Base-by-base conservation (phyloP, 2,888 invertebrate species). In the Thymelicus sylvestris region DNA sequence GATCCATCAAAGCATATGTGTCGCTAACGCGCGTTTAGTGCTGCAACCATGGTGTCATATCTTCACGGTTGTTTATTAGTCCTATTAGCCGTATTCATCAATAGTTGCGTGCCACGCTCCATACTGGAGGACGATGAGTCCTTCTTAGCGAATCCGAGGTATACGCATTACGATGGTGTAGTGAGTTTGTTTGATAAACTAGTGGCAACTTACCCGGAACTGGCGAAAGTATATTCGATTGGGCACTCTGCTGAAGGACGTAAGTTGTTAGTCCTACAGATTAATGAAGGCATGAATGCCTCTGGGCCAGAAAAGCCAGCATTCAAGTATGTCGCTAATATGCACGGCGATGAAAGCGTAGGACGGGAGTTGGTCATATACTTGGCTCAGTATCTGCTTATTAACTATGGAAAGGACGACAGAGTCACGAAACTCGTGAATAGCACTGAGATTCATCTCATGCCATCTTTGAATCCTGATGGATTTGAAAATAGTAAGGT, bases 381-480 rank as follows among this genome's bases (percentile, higher is more conserved):
- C 84, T 92, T 99, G 81, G 96, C 97, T 0, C 95, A 97, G 79
- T 97, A 98, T 89, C 94, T 99, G 68, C 93, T 99, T 65, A 88
- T 94, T 8, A 97, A 97, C 83, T 97, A 97, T 83, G 96, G 96
- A 3, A 95, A 93, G 71, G 95, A 95, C 78, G 93, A 95, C 0
- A 93, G 97, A 70, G 94, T 99, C 24, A 96, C 97, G 0, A 94
- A 93, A 72, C 88, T 99, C 70, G 95, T 99, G 0, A 96, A 99
- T 83, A 94, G 91, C 6, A 99, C 98, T 0, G 97, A 99, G 84
- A 98, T 99, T 75, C 98, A 97, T 88, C 92, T 99, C 80, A 97
- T 99, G 98, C 99, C 99, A 0, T 97, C 98, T 0, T 96, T 99
- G 95, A 99, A 99, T 93, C 99, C 99, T 48, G 95, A 99, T 95